Evolutionary conservation across 1,140 invertebrate genomes (phyloP).

Genomic region (Zaprionus gabonicus): DNA sequence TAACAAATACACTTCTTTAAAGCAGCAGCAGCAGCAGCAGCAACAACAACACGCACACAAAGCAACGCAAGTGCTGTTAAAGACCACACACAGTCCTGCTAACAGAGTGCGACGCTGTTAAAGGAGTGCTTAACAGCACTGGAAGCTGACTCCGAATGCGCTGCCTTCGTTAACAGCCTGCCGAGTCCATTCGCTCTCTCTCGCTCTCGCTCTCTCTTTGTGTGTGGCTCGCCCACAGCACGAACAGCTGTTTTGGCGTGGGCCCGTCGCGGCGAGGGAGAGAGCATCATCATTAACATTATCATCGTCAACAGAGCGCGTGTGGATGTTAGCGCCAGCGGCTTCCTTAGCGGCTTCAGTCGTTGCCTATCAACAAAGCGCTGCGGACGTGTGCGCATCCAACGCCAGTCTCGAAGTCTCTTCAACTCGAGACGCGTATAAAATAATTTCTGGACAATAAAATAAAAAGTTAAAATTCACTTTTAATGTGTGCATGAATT

Average conservation of each 20-base stretch:
- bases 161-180: conserved; percentile 14
- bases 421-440: background rate
- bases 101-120: conserved; percentile 36
- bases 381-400: conserved; percentile 56
- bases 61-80: background rate
- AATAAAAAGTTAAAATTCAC: background rate
- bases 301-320: conserved; percentile 33
- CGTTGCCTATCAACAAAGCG: conserved; percentile 78
- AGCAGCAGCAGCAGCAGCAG: background rate
- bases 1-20: conserved; percentile 42
- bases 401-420: conserved; percentile 24
- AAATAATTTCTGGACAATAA: background rate
- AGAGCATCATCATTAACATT: conserved; percentile 51
- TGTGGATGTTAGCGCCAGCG: conserved; percentile 63
- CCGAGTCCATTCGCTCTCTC: conserved; percentile 7
- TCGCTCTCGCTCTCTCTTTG: background rate
- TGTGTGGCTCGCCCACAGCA: background rate
- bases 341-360: conserved; percentile 76
- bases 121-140: conserved; percentile 46
- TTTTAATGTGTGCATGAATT: background rate
- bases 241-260: conserved; percentile 59
- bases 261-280: conserved; percentile 57
- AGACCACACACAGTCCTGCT: conserved; percentile 40
- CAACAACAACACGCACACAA: background rate
- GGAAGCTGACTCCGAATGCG: conserved; percentile 56